Evolutionary conservation across 2,113 vertebrate genomes (phyloP).

Genomic region (Carettochelys insculpta): DNA sequence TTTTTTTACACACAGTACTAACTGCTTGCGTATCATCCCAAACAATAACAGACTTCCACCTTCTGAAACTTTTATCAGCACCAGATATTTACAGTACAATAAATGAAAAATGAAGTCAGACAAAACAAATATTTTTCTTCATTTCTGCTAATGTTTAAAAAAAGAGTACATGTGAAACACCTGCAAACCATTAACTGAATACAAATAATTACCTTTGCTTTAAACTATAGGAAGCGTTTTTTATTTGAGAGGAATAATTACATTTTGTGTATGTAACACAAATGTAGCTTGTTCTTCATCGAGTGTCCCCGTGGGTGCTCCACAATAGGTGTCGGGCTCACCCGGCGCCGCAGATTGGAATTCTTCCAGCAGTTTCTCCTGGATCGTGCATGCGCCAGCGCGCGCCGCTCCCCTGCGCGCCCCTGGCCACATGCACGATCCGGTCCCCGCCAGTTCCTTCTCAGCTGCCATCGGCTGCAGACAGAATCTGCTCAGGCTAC

Average conservation of each 20-base stretch:
- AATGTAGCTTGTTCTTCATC: neutral
- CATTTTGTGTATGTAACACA: rapidly evolving
- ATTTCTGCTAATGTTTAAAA: constrained; percentile 2
- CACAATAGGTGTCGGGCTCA: too few species aligned
- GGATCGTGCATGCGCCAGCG: too few species aligned
- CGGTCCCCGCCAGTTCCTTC: too few species aligned
- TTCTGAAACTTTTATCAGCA: neutral
- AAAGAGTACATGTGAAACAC: neutral
- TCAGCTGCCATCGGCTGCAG: too few species aligned
- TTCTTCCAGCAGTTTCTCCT: too few species aligned
- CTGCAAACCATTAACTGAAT: neutral
- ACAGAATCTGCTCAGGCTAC: too few species aligned
- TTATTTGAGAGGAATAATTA: neutral
- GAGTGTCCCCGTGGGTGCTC: too few species aligned
- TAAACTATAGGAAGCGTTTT: neutral
- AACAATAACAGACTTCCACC: neutral
- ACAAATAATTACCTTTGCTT: neutral
- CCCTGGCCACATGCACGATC: too few species aligned
- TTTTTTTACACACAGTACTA: neutral
- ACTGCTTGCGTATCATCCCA: neutral
- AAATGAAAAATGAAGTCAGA: constrained; percentile 13
- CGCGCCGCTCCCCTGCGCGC: too few species aligned
- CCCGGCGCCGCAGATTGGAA: too few species aligned
- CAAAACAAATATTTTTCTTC: constrained; percentile 35
- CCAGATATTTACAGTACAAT: constrained; percentile 34